Conservation (phyloP, 2,113 vertebrate species). For the Uria aalge region DNA sequence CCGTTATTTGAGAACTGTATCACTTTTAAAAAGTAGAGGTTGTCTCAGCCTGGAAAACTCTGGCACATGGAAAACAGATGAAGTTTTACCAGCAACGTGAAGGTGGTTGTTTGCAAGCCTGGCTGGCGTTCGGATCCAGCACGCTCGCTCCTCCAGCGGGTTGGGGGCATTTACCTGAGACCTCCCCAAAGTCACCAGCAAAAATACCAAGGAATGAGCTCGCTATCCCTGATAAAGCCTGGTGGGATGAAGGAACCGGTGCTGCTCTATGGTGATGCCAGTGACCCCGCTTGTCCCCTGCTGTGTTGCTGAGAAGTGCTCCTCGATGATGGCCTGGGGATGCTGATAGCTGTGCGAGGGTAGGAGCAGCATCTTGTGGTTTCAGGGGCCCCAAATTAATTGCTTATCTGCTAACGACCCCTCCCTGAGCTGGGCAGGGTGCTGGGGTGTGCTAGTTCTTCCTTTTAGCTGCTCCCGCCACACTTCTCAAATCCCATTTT, state of each 20-base stretch:
- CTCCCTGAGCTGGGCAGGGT: neutral
- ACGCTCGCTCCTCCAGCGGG: neutral
- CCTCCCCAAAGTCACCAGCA: neutral
- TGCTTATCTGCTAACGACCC: neutral
- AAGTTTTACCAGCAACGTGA: neutral
- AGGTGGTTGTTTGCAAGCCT: neutral
- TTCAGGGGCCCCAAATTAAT: neutral
- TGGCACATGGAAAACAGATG: neutral
- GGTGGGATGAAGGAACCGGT: neutral
- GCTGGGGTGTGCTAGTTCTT: neutral
- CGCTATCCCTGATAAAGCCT: fast-evolving
- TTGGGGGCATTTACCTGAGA: neutral
- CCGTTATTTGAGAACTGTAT: neutral
- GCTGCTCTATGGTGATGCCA: neutral
- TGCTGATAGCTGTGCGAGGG: neutral
- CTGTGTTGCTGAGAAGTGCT: neutral
- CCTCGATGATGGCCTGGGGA: neutral
- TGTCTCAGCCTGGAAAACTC: neutral
- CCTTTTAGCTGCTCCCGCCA: fast-evolving
- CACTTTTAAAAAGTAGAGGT: neutral
- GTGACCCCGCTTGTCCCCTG: neutral
- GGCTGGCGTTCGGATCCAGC: neutral
- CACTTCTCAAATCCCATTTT: neutral
- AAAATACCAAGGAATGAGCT: neutral
- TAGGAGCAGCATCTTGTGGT: neutral